Conservation (phyloP, 2,113 vertebrate genomes). For the Ochotona princeps region DNA sequence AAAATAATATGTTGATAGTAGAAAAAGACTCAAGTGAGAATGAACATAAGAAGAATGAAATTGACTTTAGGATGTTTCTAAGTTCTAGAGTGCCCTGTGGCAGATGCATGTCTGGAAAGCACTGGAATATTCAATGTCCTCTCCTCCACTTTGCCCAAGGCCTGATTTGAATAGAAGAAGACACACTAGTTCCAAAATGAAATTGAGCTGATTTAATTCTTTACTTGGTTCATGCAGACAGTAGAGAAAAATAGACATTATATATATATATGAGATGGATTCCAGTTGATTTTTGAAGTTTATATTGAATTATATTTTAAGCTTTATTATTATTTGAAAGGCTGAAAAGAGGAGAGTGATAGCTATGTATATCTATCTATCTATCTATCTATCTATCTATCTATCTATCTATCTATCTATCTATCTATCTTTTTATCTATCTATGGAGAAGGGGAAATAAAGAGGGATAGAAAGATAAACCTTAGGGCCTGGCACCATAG, state of each 20-base stretch:
- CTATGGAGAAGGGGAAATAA: too few species aligned
- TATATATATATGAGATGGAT: background rate
- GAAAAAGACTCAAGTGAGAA: background rate
- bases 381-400: too few species aligned
- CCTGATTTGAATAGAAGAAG: background rate
- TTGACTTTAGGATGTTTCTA: background rate
- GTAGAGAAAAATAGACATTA: slow-evolving; percentile 4
- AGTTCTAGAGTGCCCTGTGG: background rate
- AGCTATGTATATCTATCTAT: too few species aligned
- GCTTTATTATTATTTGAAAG: too few species aligned
- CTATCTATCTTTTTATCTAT: too few species aligned
- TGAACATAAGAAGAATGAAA: background rate
- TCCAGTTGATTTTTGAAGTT: background rate
- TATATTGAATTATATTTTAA: background rate
- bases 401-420: too few species aligned
- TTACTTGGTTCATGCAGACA: background rate
- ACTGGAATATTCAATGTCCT: slow-evolving; percentile 11
- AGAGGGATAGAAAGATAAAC: too few species aligned
- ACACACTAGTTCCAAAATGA: background rate
- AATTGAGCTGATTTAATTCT: background rate
- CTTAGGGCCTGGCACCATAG: too few species aligned
- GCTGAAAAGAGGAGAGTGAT: too few species aligned
- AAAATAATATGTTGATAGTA: background rate
- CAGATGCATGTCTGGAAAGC: background rate
- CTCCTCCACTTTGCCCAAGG: background rate